phyloP scores from a whole-genome alignment of 2,797 vertebrate genomes.

The Megaceryle alcyon region DNA sequence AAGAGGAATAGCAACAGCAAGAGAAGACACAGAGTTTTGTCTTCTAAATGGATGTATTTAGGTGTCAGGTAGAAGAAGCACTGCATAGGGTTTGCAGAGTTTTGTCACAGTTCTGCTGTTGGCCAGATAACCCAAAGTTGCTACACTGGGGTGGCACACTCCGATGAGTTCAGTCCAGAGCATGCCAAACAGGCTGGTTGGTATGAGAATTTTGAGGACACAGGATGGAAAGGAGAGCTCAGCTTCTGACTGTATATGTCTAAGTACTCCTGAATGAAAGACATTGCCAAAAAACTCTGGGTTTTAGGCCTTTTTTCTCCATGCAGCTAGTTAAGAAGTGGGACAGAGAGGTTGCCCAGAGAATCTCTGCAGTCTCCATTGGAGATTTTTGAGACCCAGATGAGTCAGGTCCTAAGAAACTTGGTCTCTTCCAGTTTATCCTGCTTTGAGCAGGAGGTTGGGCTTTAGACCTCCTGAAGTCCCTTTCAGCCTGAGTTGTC shows the following conservation, averaged over 20 bases:
- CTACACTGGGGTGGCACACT: background rate
- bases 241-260: background rate
- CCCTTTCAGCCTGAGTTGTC: background rate
- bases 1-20: background rate
- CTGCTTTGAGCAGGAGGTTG: background rate
- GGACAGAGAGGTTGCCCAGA: background rate
- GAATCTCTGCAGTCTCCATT: background rate
- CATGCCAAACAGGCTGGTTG: background rate
- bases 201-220: background rate
- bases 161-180: background rate
- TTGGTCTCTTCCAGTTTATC: background rate
- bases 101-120: background rate
- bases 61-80: background rate
- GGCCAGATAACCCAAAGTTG: background rate
- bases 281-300: background rate
- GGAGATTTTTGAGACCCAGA: background rate
- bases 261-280: background rate
- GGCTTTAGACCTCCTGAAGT: background rate
- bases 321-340: fast-evolving
- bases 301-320: background rate
- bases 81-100: background rate
- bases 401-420: background rate
- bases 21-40: background rate
- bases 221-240: background rate
- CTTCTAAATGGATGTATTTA: background rate